These are phyloP conservation scores for Procavia capensis DNA, from an alignment of 2,113 vertebrate species.

Conservation along the genomic window DNA sequence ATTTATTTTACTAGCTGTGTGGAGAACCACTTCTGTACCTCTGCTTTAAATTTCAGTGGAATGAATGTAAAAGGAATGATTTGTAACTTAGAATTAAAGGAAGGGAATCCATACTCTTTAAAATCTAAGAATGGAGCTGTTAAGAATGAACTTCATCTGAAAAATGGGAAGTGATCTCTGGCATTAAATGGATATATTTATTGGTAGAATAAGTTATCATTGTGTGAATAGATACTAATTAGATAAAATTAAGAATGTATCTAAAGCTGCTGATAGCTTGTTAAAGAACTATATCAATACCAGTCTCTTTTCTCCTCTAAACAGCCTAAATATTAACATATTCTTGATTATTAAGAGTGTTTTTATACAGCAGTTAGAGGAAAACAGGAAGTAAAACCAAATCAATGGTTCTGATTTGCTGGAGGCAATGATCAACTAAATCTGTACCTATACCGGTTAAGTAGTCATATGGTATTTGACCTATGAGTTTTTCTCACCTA, in stretches of 20 bases:
- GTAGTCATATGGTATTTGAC: background rate
- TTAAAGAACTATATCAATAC: background rate
- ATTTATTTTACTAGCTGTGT: background rate
- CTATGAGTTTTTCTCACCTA: background rate
- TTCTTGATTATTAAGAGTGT: background rate
- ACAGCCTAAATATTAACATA: background rate
- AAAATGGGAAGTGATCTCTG: background rate
- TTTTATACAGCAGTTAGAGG: background rate
- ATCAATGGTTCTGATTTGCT: background rate
- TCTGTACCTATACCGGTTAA: background rate
- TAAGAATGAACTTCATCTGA: background rate
- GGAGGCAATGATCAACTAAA: slow-evolving; percentile 1
- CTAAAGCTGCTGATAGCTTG: background rate
- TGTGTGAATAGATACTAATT: background rate
- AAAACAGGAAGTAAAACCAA: background rate
- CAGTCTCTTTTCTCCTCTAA: background rate
- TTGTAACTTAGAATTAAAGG: background rate
- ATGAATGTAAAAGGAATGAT: background rate
- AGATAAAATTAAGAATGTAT: background rate
- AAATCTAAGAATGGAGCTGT: background rate
- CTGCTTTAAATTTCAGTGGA: background rate
- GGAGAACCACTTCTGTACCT: background rate
- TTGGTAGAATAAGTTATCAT: background rate
- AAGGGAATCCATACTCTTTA: background rate
- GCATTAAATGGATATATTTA: background rate